Percentiles rank a stretch among this genome's conserved stretches.
These are phyloP conservation scores for Cylas formicarius DNA, from an alignment of 1,140 invertebrate genomes.

Conservation along the genomic window DNA sequence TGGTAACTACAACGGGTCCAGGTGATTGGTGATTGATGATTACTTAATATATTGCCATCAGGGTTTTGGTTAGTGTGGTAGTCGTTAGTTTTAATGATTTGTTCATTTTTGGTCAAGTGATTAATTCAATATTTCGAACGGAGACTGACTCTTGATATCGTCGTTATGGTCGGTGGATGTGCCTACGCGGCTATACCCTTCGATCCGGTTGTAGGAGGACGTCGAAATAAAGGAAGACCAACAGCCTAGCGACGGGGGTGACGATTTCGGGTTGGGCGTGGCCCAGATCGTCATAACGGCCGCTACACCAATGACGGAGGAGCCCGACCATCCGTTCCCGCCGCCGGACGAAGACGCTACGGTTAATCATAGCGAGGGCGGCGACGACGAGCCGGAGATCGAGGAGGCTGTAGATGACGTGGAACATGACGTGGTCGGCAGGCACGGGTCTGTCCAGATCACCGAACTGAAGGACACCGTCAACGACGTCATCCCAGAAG, in stretches of 20 bases:
- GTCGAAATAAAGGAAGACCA: constrained; percentile 5
- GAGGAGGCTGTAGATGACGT: constrained; percentile 20
- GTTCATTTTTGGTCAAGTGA: too few relatives aligned
- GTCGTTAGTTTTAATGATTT: too few relatives aligned
- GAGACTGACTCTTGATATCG: too few relatives aligned
- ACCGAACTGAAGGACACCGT: constrained; percentile 15
- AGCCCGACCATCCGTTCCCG: constrained; percentile 61
- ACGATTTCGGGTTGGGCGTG: constrained; percentile 57
- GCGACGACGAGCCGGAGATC: constrained; percentile 24
- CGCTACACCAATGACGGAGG: constrained; percentile 79
- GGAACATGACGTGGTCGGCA: not conserved
- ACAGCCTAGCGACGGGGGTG: constrained; percentile 16
- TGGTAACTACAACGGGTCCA: too few relatives aligned
- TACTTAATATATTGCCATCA: too few relatives aligned
- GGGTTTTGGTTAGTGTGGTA: too few relatives aligned
- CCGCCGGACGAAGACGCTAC: constrained; percentile 43
- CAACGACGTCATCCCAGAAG: constrained; percentile 29
- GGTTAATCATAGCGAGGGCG: constrained; percentile 38
- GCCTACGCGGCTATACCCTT: too few relatives aligned
- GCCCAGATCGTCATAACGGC: constrained; percentile 83
- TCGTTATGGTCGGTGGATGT: too few relatives aligned
- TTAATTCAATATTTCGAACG: too few relatives aligned
- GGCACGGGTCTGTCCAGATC: too few relatives aligned
- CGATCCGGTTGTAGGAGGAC: too few relatives aligned
- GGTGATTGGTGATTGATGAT: too few relatives aligned